These are phyloP conservation scores for Pygoscelis antarcticus DNA, from an alignment of 2,113 vertebrate genomes.

Conservation along the genomic window DNA sequence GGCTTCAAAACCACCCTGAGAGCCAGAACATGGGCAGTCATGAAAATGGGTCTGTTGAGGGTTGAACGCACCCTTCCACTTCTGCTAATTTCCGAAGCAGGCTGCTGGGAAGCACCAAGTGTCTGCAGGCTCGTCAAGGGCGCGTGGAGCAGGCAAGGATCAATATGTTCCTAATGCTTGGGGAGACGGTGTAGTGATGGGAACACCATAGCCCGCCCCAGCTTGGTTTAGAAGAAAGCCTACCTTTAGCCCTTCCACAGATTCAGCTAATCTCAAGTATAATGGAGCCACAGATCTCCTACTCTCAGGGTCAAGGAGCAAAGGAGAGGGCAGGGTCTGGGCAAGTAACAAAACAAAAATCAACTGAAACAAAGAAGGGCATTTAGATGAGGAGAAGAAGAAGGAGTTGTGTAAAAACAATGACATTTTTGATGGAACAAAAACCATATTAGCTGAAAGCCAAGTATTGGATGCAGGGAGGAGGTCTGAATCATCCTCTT, in stretches of 20 bases:
- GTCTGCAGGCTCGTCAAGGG: rapidly evolving
- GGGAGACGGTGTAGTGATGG: not conserved
- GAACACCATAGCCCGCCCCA: not conserved
- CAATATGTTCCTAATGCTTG: rapidly evolving
- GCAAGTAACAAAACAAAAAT: not conserved
- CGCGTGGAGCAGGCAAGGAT: rapidly evolving
- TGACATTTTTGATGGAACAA: slow-evolving; percentile 46
- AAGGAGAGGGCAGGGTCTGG: not conserved
- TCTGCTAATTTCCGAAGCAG: not conserved
- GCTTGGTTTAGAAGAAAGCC: not conserved
- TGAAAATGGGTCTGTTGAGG: not conserved
- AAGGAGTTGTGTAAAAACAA: slow-evolving; percentile 23
- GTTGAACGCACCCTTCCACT: not conserved
- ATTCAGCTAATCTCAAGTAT: not conserved
- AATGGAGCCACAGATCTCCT: not conserved
- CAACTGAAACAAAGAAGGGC: slow-evolving; percentile 17
- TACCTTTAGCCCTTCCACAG: not conserved
- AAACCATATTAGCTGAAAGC: slow-evolving; percentile 57
- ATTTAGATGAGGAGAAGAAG: slow-evolving; percentile 32
- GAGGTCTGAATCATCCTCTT: slow-evolving; percentile 52
- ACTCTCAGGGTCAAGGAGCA: not conserved
- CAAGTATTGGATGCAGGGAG: slow-evolving; percentile 27
- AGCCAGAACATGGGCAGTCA: not conserved
- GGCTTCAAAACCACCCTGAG: not conserved
- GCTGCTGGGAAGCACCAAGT: not conserved